phyloP scores from a whole-genome alignment of 2,797 vertebrate genomes.

The Eulemur albifrons region DNA sequence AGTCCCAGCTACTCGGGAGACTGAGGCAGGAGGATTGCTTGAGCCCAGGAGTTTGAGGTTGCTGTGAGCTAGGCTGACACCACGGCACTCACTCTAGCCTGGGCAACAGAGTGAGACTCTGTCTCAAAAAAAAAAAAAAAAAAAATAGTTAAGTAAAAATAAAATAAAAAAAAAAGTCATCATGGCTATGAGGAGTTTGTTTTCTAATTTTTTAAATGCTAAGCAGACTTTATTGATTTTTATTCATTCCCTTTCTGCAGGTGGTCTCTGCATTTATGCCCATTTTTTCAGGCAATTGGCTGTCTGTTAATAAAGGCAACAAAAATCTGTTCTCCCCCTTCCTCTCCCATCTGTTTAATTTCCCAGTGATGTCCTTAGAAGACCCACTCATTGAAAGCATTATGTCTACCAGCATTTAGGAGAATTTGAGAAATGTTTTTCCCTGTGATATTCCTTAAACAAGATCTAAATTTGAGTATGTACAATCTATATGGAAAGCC shows the following conservation, averaged over 20 bases:
- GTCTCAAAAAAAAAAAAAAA: too few species aligned
- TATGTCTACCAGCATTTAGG: constrained; percentile 33
- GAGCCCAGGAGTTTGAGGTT: too few species aligned
- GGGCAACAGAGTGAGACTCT: too few species aligned
- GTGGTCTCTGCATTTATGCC: constrained; percentile 38
- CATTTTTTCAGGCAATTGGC: constrained; percentile 26
- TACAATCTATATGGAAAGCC: neutral
- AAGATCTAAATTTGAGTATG: constrained; percentile 23
- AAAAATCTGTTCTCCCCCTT: constrained; percentile 63
- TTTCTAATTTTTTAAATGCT: constrained; percentile 45
- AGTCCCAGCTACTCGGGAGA: too few species aligned
- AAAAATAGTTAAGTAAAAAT: too few species aligned
- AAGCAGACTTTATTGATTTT: constrained; percentile 57
- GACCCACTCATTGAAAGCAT: constrained; percentile 23
- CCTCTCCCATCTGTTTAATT: constrained; percentile 58
- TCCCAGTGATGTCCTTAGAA: constrained; percentile 57
- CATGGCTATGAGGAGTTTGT: constrained; percentile 4
- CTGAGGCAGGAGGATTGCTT: too few species aligned
- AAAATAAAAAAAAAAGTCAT: neutral
- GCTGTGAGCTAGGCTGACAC: too few species aligned
- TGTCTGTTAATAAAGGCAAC: constrained; percentile 57
- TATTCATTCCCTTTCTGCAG: constrained; percentile 49
- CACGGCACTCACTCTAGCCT: too few species aligned
- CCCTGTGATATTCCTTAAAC: neutral
- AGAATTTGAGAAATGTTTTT: constrained; percentile 48